phyloP scores from a whole-genome alignment of 2,113 vertebrate species.

The Centropus unirufus region DNA sequence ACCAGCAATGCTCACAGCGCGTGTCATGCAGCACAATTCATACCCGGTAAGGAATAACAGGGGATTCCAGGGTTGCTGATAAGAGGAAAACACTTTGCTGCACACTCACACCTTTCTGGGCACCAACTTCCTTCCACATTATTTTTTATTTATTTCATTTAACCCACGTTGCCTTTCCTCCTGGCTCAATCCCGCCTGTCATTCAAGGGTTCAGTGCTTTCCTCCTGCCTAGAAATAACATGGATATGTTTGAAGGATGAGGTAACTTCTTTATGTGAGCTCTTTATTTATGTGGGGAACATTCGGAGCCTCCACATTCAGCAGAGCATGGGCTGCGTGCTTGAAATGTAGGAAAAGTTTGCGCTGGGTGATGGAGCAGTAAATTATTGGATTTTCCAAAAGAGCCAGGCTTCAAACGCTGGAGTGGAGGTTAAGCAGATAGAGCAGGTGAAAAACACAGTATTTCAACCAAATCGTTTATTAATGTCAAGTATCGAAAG shows the following conservation, averaged over 20 bases:
- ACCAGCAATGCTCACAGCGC: not conserved
- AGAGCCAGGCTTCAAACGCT: not conserved
- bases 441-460: not conserved
- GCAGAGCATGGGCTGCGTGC: not conserved
- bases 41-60: fast-evolving
- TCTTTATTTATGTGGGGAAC: not conserved
- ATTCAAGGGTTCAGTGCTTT: not conserved
- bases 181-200: fast-evolving
- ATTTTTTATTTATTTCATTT: too few relatives aligned
- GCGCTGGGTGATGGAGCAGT: not conserved
- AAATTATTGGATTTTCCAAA: not conserved
- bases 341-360: not conserved
- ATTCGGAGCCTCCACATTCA: not conserved
- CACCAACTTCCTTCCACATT: fast-evolving
- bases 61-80: not conserved
- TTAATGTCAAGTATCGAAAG: not conserved
- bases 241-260: not conserved
- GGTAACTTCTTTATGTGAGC: not conserved
- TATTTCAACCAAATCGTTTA: not conserved
- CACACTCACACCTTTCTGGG: not conserved
- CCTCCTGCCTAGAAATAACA: not conserved
- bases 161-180: not conserved
- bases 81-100: not conserved
- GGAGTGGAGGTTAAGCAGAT: not conserved
- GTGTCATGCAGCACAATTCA: fast-evolving